These are phyloP conservation scores for Trichomalopsis sarcophagae DNA, from an alignment of 1,140 invertebrate species.

Conservation along the genomic window DNA sequence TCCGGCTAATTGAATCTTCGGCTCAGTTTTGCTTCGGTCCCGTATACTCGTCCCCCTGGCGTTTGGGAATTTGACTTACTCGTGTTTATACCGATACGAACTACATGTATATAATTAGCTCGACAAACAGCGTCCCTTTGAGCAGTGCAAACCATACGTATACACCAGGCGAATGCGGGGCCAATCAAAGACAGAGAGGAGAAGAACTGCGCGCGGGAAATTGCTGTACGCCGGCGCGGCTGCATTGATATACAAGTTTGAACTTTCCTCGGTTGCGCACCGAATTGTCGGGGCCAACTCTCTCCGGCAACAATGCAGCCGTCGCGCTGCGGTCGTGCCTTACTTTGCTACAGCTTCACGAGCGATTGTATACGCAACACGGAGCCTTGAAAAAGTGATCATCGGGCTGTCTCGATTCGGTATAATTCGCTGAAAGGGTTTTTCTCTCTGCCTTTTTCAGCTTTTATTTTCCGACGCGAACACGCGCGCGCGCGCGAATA, in stretches of 20 bases:
- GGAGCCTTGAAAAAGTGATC: too few relatives aligned
- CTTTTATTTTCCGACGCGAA: too few relatives aligned
- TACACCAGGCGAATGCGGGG: not conserved
- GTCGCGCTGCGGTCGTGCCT: too few relatives aligned
- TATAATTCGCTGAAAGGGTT: too few relatives aligned
- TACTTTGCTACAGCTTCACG: too few relatives aligned
- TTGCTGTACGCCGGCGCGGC: not conserved
- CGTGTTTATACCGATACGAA: conserved; percentile 6
- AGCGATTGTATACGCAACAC: too few relatives aligned
- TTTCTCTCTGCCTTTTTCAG: too few relatives aligned
- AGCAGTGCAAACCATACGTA: not conserved
- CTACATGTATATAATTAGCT: conserved; percentile 54
- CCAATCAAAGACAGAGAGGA: not conserved
- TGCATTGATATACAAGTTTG: conserved; percentile 19
- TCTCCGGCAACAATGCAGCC: not conserved
- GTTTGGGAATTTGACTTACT: conserved; percentile 39
- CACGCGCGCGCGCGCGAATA: too few relatives aligned
- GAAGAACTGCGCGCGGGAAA: not conserved
- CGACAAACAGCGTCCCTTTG: conserved; percentile 53
- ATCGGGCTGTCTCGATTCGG: too few relatives aligned
- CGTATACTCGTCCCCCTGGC: not conserved
- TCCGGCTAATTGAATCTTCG: conserved; percentile 10
- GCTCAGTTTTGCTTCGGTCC: not conserved
- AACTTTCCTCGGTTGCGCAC: not conserved
- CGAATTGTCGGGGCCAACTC: not conserved